phyloP scores from a whole-genome alignment of 2,113 vertebrate genomes.

The Sturnira hondurensis region DNA sequence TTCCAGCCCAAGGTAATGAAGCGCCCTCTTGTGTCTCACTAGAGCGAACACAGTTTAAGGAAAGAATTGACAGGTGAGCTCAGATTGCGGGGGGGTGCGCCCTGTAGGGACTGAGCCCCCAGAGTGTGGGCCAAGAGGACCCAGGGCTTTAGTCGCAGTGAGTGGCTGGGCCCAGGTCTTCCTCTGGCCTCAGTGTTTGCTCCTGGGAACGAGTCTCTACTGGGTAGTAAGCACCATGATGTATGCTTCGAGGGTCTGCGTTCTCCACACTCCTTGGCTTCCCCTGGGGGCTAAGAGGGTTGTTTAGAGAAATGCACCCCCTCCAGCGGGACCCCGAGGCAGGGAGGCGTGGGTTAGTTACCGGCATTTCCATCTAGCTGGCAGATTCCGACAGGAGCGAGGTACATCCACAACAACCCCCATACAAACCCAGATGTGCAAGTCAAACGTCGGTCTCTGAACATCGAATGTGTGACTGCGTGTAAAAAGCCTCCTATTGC shows the following conservation, averaged over 20 bases:
- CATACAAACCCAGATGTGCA: too few species aligned
- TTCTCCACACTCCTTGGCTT: not conserved
- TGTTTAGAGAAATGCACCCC: too few species aligned
- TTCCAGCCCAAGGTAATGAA: not conserved
- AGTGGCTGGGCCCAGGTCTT: too few species aligned
- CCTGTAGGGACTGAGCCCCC: rapidly evolving
- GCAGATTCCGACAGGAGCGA: not conserved
- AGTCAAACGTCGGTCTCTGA: not conserved
- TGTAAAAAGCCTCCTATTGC: not conserved
- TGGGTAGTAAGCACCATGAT: too few species aligned
- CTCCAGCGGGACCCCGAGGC: not conserved
- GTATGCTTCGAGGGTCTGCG: not conserved
- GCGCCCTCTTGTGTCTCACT: constrained; percentile 69
- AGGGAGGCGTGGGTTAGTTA: not conserved
- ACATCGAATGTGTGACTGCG: rapidly evolving
- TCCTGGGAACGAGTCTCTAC: not conserved
- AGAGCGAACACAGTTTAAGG: not conserved
- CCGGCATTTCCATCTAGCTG: not conserved
- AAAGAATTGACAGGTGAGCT: not conserved
- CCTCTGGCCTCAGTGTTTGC: not conserved
- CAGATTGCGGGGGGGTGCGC: rapidly evolving
- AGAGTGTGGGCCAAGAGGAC: rapidly evolving
- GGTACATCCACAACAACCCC: not conserved
- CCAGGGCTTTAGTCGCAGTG: not conserved
- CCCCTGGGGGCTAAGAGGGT: not conserved